Base-by-base conservation (phyloP, 2,797 vertebrate species). In the Cheirogaleus major region DNA sequence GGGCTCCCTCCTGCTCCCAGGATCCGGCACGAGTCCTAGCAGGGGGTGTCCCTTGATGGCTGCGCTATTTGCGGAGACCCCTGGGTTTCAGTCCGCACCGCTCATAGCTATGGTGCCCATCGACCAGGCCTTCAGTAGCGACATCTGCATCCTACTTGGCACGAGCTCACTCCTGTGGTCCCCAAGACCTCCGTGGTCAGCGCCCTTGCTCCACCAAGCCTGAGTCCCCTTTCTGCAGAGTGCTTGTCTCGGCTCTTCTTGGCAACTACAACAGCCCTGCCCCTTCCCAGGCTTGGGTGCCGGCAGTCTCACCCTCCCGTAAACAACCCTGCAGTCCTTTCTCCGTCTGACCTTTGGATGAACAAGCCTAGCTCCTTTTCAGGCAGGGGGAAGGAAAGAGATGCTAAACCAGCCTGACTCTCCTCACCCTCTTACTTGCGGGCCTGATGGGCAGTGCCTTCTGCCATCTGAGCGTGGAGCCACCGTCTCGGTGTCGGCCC, bases 71-170 rank as follows among this genome's bases (percentile, higher is more conserved):
- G 52, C 59, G 87, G 92, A 75, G 52, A 43, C 27, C 57, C n/a
- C 48, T 35, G 41, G 38, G 82, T 65, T 76, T 67, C 38, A 8
- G 45, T 5, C 22, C 7, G 7, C 15, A 35, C 27, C 10, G 9
- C n/a, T 22, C 69, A 55, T 35, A 80, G 80, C 61, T 43, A 73
- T 0, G 2, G 70, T 20, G 57, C 35, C 86, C 20, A 9, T 2
- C 5, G 15, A 48, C 38, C 55, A 90, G 55, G 27, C 17, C 41
- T 48, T 45, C 20, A 48, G n/a, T 0, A 61, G 32, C 27, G 65
- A 41, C 1, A 14, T 52, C 69, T 0, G 22, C 3, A 30, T n/a
- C 55, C 35, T n/a, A 3, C 5, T 2, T 4, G 61, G 15, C 30
- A 45, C 1, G 25, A 43, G n/a, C 30, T 76, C 55, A 9, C 43